Conservation (phyloP, 2,113 vertebrate species). For the Neodontobutis hainanensis region DNA sequence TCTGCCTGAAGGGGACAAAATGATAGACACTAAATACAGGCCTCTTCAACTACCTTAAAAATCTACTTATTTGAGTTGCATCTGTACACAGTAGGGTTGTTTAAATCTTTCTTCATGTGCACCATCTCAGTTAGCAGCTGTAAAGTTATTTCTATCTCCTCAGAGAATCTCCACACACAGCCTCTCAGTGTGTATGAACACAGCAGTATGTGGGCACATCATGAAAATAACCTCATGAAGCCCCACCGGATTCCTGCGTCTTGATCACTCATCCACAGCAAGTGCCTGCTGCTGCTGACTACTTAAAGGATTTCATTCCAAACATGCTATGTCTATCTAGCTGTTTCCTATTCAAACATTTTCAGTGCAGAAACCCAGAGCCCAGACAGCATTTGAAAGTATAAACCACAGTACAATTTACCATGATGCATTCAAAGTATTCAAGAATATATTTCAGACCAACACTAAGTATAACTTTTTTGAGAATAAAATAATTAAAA, state of each 20-base stretch:
- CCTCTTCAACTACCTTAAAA: conserved; percentile 1
- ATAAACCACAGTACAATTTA: too few species aligned
- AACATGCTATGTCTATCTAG: conserved; percentile 14
- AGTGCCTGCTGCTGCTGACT: conserved; percentile 61
- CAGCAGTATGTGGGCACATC: conserved; percentile 43
- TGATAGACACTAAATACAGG: neutral
- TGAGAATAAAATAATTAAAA: conserved; percentile 31
- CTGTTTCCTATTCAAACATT: conserved; percentile 1
- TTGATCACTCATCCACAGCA: conserved; percentile 88
- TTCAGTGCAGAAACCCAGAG: neutral
- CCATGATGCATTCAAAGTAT: too few species aligned
- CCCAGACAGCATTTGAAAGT: neutral
- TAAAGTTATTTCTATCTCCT: conserved; percentile 34
- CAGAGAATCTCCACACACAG: conserved; percentile 29
- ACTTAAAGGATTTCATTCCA: conserved; percentile 23
- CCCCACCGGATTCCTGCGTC: conserved; percentile 85
- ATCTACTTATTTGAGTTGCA: conserved; percentile 10
- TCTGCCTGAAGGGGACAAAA: neutral
- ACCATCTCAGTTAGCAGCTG: conserved; percentile 24
- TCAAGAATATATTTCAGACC: neutral
- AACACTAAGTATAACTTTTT: neutral
- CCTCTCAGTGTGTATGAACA: conserved; percentile 35
- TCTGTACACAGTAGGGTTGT: conserved; percentile 7
- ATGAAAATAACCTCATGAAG: conserved; percentile 63
- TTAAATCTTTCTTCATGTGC: conserved; percentile 1